Conservation (phyloP, 2,113 vertebrate genomes). For the Argyrosomus japonicus region DNA sequence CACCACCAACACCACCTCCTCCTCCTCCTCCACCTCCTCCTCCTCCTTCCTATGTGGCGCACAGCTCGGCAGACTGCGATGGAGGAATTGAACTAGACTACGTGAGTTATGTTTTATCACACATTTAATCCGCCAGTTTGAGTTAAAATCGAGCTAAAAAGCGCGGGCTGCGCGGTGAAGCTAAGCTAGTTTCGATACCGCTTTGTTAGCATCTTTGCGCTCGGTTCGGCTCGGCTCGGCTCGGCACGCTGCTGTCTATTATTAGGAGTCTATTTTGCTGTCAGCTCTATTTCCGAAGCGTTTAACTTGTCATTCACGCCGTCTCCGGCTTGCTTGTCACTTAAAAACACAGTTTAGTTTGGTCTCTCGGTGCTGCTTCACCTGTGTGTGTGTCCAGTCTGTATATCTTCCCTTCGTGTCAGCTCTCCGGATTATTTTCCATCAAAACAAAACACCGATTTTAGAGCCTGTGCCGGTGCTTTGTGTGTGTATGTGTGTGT, state of each 20-base stretch:
- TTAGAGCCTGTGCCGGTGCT: background rate
- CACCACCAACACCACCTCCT: too few species aligned
- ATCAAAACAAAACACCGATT: slow-evolving; percentile 25
- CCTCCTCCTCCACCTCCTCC: background rate
- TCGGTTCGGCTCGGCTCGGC: slow-evolving; percentile 20
- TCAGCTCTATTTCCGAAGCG: slow-evolving; percentile 61
- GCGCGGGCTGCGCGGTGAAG: too few species aligned
- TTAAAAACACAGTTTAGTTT: background rate
- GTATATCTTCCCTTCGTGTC: slow-evolving; percentile 2
- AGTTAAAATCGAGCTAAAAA: too few species aligned
- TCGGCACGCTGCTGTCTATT: slow-evolving; percentile 59
- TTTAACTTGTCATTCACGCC: slow-evolving; percentile 41
- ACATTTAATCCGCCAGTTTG: background rate
- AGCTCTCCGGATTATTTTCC: slow-evolving; percentile 11
- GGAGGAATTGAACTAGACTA: slow-evolving; percentile 64
- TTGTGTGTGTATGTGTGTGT: slow-evolving; percentile 27
- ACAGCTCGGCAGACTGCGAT: slow-evolving; percentile 67
- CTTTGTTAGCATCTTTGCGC: slow-evolving; percentile 55
- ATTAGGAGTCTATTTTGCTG: slow-evolving; percentile 58
- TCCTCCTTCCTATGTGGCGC: slow-evolving; percentile 67
- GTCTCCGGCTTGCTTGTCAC: background rate
- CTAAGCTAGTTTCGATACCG: background rate
- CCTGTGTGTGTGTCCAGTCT: background rate
- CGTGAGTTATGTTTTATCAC: slow-evolving; percentile 69
- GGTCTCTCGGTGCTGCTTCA: background rate